Conservation (phyloP, 2,888 invertebrate genomes). For the Lycaena phlaeas region DNA sequence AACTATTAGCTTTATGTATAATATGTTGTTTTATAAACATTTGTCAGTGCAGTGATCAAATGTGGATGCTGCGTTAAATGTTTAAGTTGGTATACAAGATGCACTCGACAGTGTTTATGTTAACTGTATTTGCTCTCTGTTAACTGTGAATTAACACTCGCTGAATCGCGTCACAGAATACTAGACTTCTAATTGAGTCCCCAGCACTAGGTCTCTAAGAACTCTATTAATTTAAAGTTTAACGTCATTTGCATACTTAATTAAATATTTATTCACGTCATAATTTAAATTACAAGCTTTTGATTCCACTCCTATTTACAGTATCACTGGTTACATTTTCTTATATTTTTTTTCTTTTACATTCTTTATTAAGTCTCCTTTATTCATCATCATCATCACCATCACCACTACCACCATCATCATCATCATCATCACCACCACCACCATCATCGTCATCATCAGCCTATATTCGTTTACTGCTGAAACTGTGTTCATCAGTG, state of each 20-base stretch:
- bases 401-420: too few relatives aligned
- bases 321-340: too few relatives aligned
- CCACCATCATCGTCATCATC: too few relatives aligned
- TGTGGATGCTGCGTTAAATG: neutral
- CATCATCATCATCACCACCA: too few relatives aligned
- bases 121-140: conserved; percentile 26
- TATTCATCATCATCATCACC: too few relatives aligned
- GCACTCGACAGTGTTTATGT: conserved; percentile 10
- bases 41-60: too few relatives aligned
- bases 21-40: too few relatives aligned
- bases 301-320: neutral
- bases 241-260: conserved; percentile 2
- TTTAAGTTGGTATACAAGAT: neutral
- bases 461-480: too few relatives aligned
- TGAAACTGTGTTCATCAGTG: too few relatives aligned
- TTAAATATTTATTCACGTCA: conserved; percentile 3
- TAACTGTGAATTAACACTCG: conserved; percentile 27
- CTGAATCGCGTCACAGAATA: conserved; percentile 18
- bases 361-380: too few relatives aligned
- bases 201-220: neutral
- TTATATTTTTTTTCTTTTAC: too few relatives aligned
- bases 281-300: neutral
- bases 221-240: conserved; percentile 6
- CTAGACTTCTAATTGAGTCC: conserved; percentile 4
- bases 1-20: too few relatives aligned